Conservation (phyloP, 2,888 invertebrate genomes). For the Ferdinandea cuprea region DNA sequence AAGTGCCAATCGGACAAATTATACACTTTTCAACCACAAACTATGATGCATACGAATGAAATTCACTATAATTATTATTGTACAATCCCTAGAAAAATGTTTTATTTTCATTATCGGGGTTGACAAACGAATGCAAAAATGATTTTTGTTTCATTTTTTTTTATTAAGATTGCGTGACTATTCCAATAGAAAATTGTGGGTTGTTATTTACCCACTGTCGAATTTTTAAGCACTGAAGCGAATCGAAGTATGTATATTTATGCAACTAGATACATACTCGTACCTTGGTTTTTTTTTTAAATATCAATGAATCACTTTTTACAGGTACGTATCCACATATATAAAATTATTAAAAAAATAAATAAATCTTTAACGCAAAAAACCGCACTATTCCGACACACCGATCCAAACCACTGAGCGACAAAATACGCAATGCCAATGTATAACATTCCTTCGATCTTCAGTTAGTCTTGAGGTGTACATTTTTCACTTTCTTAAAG, state of each 20-base stretch:
- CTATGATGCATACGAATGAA: not conserved
- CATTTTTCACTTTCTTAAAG: conserved; percentile 63
- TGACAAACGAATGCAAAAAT: conserved; percentile 41
- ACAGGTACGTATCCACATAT: no score
- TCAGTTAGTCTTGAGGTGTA: conserved; percentile 44
- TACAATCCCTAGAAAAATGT: conserved; percentile 57
- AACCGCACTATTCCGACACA: conserved; percentile 13
- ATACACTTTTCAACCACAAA: conserved; percentile 18
- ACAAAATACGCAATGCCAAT: conserved; percentile 63
- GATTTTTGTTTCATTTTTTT: conserved; percentile 32
- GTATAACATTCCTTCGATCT: conserved; percentile 59
- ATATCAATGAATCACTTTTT: conserved; percentile 43
- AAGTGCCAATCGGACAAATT: conserved; percentile 6
- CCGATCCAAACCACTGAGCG: conserved; percentile 59
- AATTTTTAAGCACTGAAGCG: conserved; percentile 49
- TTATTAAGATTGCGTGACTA: conserved; percentile 63
- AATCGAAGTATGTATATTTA: conserved; percentile 26
- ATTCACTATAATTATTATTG: conserved; percentile 52
- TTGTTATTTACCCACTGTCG: conserved; percentile 49
- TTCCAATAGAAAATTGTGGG: conserved; percentile 12
- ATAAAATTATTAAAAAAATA: not conserved
- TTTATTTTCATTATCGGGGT: conserved; percentile 56
- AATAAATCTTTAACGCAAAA: conserved; percentile 2
- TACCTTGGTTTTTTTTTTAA: not conserved
- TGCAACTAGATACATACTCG: no score